These are phyloP conservation scores for Rhinoraja longicauda DNA, from an alignment of 2,797 vertebrate genomes.

Conservation along the genomic window DNA sequence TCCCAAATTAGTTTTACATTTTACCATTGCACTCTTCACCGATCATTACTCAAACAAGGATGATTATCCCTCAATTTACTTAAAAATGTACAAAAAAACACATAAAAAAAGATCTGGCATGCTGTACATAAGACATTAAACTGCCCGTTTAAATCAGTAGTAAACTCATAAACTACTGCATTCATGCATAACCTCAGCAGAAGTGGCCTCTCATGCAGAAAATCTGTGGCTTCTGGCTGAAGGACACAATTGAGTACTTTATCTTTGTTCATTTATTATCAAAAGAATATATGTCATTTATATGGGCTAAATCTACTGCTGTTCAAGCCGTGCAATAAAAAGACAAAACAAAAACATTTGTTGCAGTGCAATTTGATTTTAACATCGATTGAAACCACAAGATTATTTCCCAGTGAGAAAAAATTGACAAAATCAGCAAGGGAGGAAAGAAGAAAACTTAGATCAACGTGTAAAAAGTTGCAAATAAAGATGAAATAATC, in stretches of 20 bases:
- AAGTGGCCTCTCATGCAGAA: slow-evolving; percentile 34
- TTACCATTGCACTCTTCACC: neutral
- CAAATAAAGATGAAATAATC: neutral
- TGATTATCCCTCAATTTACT: neutral
- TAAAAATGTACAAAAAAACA: neutral
- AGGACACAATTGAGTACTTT: slow-evolving; percentile 5
- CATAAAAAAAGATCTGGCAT: slow-evolving; percentile 18
- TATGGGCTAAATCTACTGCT: neutral
- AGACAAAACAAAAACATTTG: slow-evolving; percentile 9
- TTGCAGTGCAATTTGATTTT: neutral
- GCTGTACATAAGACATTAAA: slow-evolving; percentile 15
- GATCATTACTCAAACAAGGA: neutral
- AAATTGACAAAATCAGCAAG: neutral
- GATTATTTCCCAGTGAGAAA: neutral
- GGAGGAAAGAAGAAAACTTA: neutral
- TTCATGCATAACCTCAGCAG: slow-evolving; percentile 30
- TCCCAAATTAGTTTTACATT: neutral
- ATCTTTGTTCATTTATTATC: slow-evolving; percentile 33
- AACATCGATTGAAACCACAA: neutral
- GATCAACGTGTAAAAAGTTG: neutral
- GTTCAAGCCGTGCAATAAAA: neutral
- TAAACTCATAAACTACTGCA: slow-evolving; percentile 35
- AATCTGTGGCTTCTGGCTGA: slow-evolving; percentile 33
- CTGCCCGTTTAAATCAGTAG: slow-evolving; percentile 22
- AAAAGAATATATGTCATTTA: neutral